These are phyloP conservation scores for Cavia porcellus DNA, from an alignment of 2,113 vertebrate species.

Conservation along the genomic window DNA sequence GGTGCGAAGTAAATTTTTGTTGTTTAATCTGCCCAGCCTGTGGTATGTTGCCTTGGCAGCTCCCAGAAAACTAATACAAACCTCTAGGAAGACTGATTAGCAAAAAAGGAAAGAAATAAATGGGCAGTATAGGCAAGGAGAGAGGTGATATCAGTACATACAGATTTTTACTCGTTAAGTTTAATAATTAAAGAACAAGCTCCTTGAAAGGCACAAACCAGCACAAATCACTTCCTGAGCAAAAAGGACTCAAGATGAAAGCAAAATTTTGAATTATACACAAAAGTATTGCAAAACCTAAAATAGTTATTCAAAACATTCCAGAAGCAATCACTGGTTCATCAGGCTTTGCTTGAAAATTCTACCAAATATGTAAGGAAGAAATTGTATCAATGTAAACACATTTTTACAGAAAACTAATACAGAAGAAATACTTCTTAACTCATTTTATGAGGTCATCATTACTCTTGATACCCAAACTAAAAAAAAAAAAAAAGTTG, in stretches of 20 bases:
- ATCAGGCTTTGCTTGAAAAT: background rate
- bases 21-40: background rate
- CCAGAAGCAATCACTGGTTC: background rate
- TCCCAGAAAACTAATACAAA: background rate
- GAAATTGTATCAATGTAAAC: background rate
- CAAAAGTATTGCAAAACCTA: background rate
- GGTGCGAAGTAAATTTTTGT: background rate
- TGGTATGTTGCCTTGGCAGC: background rate
- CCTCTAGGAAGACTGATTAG: background rate
- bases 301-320: background rate
- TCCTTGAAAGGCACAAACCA: background rate
- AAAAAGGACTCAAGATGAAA: background rate
- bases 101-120: background rate
- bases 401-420: background rate
- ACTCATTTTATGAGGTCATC: background rate
- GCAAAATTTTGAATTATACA: background rate
- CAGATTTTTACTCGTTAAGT: background rate
- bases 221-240: background rate
- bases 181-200: background rate
- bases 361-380: background rate
- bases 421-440: background rate
- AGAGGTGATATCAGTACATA: background rate
- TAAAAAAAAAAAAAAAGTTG: background rate
- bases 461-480: background rate
- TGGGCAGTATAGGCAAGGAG: background rate